Evolutionary conservation across 2,113 vertebrate species (phyloP), one percentile per base, ranked within the genome.

Genomic region (Theropithecus gelada): DNA sequence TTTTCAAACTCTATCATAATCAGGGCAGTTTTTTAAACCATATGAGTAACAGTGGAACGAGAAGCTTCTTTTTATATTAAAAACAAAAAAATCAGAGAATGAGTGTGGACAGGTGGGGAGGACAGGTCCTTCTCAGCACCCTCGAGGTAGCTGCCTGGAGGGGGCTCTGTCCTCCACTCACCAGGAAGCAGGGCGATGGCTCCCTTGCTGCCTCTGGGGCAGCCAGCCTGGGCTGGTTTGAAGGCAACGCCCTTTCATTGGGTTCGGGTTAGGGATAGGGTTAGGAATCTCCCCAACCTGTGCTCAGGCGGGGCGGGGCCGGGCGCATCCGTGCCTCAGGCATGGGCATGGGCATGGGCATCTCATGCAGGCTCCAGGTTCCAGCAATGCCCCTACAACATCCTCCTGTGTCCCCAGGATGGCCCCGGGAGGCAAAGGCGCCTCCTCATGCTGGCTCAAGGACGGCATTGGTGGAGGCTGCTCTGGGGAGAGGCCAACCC

Each of bases 281-380:
- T 64, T 32, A 32, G 30, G 61, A 32, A 30, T 11, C 52, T 20
- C 40, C 25, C 11, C n/a, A 18, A 12, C 30, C 17, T 22, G 20
- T 27, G 27, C 59, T 57, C 23, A 73, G 61, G 59, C 38, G 38
- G 11, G 40, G 12, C 2, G 82, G 70, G 70, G 22, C 27, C 45
- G 8, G 43, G 27, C 2, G 1, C 52, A 3, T 5, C 0, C 17
- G 14, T 30, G 0, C 81, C 75, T 86, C 50, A 75, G 25, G 50
- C 13, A 14, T 50, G 48, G 13, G 48, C 13, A 14, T 50, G 48
- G 13, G 48, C 48, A 14, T 50, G 48, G 48, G 8, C 27, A 2
- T 40, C 16, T n/a, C n/a, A 17, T 57, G 38, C 61, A 55, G 90
- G 30, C 70, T 93, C 55, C 20, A 32, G 40, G 43, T 72, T 59